Conservation (phyloP, 2,888 invertebrate species). For the Andricus quercusramuli region DNA sequence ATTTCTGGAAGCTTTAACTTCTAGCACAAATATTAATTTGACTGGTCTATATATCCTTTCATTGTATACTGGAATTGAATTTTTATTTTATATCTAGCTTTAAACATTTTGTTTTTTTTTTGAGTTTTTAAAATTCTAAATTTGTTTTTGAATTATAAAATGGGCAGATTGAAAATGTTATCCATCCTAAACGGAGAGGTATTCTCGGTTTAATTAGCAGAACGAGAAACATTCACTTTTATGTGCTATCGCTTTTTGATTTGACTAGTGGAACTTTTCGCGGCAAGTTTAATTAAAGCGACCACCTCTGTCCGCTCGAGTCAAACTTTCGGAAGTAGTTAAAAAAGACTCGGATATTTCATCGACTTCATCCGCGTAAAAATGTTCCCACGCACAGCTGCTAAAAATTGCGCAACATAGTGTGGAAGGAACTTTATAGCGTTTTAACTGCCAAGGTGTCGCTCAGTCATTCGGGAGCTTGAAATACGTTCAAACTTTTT, state of each 20-base stretch:
- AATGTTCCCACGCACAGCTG: conserved; percentile 8
- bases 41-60: no score
- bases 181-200: background rate
- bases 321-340: conserved; percentile 62
- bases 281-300: conserved; percentile 69
- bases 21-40: no score
- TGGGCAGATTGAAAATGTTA: background rate
- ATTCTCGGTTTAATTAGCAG: conserved; percentile 62
- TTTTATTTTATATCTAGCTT: no score
- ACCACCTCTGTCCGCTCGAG: conserved; percentile 55
- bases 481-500: conserved; percentile 18
- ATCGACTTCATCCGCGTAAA: conserved; percentile 58
- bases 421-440: conserved; percentile 6
- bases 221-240: conserved; percentile 59
- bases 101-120: no score
- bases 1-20: no score
- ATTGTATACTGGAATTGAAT: no score
- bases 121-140: no score
- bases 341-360: conserved; percentile 63
- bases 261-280: conserved; percentile 58
- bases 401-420: conserved; percentile 2
- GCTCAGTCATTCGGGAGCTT: conserved; percentile 16
- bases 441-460: conserved; percentile 6
- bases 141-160: background rate
- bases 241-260: conserved; percentile 67